Conservation (phyloP, 2,888 invertebrate genomes). For the Agrochola lychnidis region DNA sequence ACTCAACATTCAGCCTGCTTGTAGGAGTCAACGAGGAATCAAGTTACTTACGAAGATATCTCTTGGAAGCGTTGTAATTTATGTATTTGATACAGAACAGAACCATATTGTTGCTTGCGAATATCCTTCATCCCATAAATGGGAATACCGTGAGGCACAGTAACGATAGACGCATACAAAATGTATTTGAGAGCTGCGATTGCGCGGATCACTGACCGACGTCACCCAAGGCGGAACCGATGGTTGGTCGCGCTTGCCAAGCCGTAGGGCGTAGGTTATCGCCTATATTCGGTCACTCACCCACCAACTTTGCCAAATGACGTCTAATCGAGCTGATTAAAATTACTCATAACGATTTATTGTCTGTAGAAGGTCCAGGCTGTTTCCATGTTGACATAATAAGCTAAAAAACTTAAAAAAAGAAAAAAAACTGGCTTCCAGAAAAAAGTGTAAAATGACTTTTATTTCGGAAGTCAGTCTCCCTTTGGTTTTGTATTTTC, state of each 20-base stretch:
- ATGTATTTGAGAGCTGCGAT: constrained; percentile 28
- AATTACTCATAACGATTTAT: constrained; percentile 32
- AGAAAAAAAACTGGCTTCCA: too few species aligned
- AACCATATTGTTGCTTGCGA: constrained; percentile 1
- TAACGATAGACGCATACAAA: constrained; percentile 49
- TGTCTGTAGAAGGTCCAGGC: constrained; percentile 35
- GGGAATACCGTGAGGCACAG: constrained; percentile 30
- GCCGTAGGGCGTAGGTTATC: constrained; percentile 61
- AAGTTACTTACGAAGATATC: constrained; percentile 30
- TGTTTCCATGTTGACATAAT: constrained; percentile 38
- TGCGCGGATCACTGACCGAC: constrained; percentile 57
- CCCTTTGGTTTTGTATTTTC: too few species aligned
- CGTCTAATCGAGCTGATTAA: constrained; percentile 39
- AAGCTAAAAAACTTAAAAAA: background rate
- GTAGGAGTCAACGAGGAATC: constrained; percentile 41
- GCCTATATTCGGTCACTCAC: constrained; percentile 59
- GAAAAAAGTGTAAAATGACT: too few species aligned
- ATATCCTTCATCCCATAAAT: constrained; percentile 31
- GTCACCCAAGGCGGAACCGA: constrained; percentile 44
- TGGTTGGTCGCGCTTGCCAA: constrained; percentile 53
- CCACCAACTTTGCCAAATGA: constrained; percentile 43
- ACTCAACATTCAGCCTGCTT: background rate
- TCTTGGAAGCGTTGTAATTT: constrained; percentile 10
- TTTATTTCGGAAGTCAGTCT: too few species aligned
- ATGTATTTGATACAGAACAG: constrained; percentile 6